Conservation (phyloP, 37 sponge, comb jelly and placozoan species). For the Oopsacas minuta region DNA sequence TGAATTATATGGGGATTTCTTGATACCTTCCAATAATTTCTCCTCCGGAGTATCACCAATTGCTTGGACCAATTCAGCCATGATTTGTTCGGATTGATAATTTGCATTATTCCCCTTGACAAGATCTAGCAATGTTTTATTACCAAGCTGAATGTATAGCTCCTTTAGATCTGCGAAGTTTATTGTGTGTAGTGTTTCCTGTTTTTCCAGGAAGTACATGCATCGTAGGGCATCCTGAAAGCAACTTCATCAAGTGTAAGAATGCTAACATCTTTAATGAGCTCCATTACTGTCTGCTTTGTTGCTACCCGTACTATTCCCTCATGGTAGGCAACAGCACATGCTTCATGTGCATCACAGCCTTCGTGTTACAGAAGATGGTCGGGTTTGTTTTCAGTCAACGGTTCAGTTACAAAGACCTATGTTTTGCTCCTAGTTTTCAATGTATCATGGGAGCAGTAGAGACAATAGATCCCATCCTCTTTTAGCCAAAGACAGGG, state of each 20-base stretch:
- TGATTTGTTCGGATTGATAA: no score
- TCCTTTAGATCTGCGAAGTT: conserved; percentile 13
- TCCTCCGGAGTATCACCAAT: no score
- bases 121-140: no score
- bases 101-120: no score
- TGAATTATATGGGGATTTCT: no score
- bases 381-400: neutral
- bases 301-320: neutral
- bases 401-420: neutral
- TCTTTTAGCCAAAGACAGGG: no score
- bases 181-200: conserved; percentile 15
- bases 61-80: no score
- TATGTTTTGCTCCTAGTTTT: conserved; percentile 12
- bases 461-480: neutral
- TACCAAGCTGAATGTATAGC: no score
- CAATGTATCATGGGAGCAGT: neutral
- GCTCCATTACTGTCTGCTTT: neutral
- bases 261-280: conserved; percentile 13
- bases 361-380: neutral
- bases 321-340: neutral
- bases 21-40: no score
- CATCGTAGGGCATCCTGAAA: neutral
- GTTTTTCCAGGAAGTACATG: neutral
- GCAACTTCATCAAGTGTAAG: neutral
- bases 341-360: no score